Evolutionary conservation across 2,888 invertebrate genomes (phyloP).

Genomic region (Fragum whitleyi): DNA sequence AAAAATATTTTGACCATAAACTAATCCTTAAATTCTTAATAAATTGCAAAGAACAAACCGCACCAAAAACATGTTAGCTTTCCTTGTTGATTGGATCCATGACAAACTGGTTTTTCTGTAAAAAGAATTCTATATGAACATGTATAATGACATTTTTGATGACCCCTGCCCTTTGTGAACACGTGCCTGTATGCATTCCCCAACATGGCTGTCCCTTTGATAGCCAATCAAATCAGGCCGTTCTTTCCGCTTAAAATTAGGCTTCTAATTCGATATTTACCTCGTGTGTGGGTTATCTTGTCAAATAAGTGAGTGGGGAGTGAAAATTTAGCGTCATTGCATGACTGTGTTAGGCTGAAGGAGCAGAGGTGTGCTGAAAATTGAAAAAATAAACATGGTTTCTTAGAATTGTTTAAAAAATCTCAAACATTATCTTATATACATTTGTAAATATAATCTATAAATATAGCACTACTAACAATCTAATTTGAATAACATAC

Average conservation of each 20-base stretch:
- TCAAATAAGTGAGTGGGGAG: slow-evolving; percentile 20
- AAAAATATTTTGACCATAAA: too few species aligned
- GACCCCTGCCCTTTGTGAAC: slow-evolving; percentile 21
- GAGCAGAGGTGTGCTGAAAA: slow-evolving; percentile 10
- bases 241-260: slow-evolving; percentile 10
- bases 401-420: neutral
- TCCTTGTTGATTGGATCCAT: neutral
- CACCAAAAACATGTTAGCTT: neutral
- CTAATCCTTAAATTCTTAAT: too few species aligned
- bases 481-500: neutral
- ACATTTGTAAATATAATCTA: neutral
- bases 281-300: slow-evolving; percentile 16
- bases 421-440: neutral
- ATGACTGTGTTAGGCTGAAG: slow-evolving; percentile 14
- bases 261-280: slow-evolving; percentile 18
- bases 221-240: slow-evolving; percentile 8
- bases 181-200: slow-evolving; percentile 16
- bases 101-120: neutral
- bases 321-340: slow-evolving; percentile 15
- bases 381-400: slow-evolving; percentile 16
- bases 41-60: too few species aligned
- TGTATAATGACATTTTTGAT: neutral
- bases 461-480: neutral
- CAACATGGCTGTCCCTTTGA: slow-evolving; percentile 5
- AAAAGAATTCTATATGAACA: neutral